Evolutionary conservation across 2,888 invertebrate genomes (phyloP), one percentile per base, ranked within the genome.

Genomic region (Laspeyria flexula): DNA sequence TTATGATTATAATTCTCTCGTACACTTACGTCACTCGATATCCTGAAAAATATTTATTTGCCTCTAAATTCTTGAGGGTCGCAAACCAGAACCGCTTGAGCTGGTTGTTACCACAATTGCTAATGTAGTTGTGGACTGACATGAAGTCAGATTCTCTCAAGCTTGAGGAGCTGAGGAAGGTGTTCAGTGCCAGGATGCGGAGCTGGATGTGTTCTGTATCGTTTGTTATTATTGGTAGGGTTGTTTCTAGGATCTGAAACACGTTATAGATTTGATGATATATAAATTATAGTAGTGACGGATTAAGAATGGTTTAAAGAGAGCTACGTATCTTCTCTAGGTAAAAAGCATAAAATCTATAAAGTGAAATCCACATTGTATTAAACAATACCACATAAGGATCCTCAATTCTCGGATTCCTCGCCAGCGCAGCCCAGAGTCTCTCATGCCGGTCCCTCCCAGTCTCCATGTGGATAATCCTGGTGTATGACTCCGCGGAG

Each of bases 11-110:
- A n/a, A n/a, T n/a, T n/a, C n/a, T n/a, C n/a, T n/a, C n/a, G n/a
- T n/a, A n/a, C n/a, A 93, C 95, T 93, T 76, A 96, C 96, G 95
- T 89, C 29, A 94, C 90, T 51, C 92, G 90, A 69, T 95, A 96
- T 51, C 95, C 95, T 0, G 95, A 94, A 71, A 94, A 95, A 1
- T 79, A 77, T 46, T 94, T 94, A 0, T 95, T 95, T 34, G 92
- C 92, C 45, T 95, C 94, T 73, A 96, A 86, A 44, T 95, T 95
- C 55, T 94, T 94, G 21, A 96, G 86, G 0, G 95, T 95, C 0
- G 95, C 94, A 54, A 95, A 95, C 90, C 95, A 96, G 79, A 94
- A 96, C 60, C 95, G 93, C 58, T 95, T 94, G 58, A 96, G 83
- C 70, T 96, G 95, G 3, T 92, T 92, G 68, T 93, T 93, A 0